A percentile compares a stretch with the other conserved stretches of the same genome.
phyloP scores from a whole-genome alignment of 2,797 vertebrate species.

The Momotus momota region DNA sequence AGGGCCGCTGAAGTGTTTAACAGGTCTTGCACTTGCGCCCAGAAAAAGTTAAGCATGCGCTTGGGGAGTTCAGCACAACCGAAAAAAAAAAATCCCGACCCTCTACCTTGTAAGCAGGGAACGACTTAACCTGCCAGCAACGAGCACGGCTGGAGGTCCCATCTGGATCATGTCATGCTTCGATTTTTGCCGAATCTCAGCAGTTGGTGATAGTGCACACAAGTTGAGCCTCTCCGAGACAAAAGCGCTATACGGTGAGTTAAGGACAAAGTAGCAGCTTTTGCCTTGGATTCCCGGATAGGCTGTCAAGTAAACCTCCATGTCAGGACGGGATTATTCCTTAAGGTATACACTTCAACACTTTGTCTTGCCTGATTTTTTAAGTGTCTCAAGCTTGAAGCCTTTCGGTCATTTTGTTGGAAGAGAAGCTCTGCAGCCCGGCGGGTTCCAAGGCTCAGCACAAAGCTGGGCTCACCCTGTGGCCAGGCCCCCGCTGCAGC shows the following conservation, averaged over 20 bases:
- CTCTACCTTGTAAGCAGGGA: constrained; percentile 11
- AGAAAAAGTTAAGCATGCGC: neutral
- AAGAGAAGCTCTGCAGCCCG: neutral
- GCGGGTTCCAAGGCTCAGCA: neutral
- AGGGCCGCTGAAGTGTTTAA: neutral
- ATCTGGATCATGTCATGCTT: neutral
- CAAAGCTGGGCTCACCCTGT: neutral
- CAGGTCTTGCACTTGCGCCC: neutral
- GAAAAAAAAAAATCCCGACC: neutral
- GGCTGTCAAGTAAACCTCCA: constrained; percentile 36
- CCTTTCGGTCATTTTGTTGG: accelerated
- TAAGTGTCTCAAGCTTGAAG: neutral
- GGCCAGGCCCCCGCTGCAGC: neutral
- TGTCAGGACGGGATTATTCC: constrained; percentile 19
- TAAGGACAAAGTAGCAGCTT: constrained; percentile 64
- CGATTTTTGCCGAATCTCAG: neutral
- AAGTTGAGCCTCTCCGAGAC: neutral
- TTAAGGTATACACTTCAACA: neutral
- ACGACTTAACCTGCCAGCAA: constrained; percentile 36
- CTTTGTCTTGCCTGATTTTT: neutral
- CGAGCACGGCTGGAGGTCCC: neutral
- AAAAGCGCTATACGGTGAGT: constrained; percentile 64
- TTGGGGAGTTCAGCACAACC: neutral
- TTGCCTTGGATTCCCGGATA: constrained; percentile 20
- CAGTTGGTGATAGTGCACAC: constrained; percentile 34